These are phyloP conservation scores for Carcinoscorpius rotundicauda DNA, from an alignment of 1,140 invertebrate species.

Conservation along the genomic window DNA sequence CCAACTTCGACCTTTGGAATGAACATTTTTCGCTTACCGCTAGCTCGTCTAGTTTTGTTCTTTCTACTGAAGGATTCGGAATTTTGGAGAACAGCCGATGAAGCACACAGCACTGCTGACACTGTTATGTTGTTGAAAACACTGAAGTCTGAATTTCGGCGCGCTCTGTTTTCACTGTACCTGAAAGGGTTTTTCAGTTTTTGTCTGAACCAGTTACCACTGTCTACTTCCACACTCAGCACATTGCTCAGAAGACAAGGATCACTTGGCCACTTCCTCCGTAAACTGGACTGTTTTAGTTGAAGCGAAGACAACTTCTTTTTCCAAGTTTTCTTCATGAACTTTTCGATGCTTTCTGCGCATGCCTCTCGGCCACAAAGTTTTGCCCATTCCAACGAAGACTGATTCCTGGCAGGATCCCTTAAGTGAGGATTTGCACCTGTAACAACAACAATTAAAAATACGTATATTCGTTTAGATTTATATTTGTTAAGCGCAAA, in stretches of 20 bases:
- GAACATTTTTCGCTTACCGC: no score
- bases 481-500: no score
- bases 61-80: background rate
- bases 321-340: slow-evolving; percentile 28
- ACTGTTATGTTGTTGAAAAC: background rate
- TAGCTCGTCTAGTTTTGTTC: no score
- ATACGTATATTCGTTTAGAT: no score
- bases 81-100: slow-evolving; percentile 1
- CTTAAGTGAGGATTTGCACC: slow-evolving; percentile 58
- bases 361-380: slow-evolving; percentile 60
- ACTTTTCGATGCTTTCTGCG: slow-evolving; percentile 58
- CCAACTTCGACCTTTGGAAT: no score
- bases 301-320: background rate
- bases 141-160: background rate
- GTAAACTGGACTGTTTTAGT: background rate
- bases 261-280: background rate
- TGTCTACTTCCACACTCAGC: background rate
- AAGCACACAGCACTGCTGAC: background rate
- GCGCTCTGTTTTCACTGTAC: background rate
- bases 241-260: background rate
- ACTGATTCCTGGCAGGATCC: slow-evolving; percentile 52
- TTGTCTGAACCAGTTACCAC: background rate
- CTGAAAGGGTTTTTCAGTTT: slow-evolving; percentile 1
- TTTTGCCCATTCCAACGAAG: slow-evolving; percentile 63
- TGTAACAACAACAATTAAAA: slow-evolving; percentile 25